Evolutionary conservation across 1,140 invertebrate species (phyloP).

Genomic region (Bacillus rossius): DNA sequence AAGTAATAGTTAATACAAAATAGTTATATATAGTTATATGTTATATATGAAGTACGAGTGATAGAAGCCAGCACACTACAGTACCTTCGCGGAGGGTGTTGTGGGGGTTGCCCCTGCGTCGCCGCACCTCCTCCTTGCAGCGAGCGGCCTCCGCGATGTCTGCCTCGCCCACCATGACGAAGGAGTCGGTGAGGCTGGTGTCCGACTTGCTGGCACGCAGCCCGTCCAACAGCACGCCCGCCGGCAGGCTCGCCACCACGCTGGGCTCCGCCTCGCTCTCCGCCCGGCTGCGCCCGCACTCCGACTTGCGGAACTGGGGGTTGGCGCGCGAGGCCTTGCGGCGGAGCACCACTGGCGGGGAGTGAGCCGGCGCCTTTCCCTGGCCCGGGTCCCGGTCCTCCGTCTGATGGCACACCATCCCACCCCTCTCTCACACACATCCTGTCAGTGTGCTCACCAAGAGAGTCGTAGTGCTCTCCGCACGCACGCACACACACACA

Average conservation of each 20-base stretch:
- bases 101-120: constrained; percentile 46
- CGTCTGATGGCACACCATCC: no score
- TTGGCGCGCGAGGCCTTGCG: constrained; percentile 51
- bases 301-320: constrained; percentile 61
- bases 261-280: constrained; percentile 35
- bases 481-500: no score
- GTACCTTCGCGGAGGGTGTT: constrained; percentile 55
- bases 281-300: constrained; percentile 44
- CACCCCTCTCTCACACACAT: no score
- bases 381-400: no score
- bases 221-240: constrained; percentile 29
- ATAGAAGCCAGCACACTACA: no score
- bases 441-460: no score
- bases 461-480: no score
- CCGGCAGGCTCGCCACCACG: background rate
- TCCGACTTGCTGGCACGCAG: constrained; percentile 82
- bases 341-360: constrained; percentile 57
- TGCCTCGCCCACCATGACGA: constrained; percentile 70
- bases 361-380: no score
- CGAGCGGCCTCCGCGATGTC: constrained; percentile 27
- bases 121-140: constrained; percentile 26
- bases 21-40: no score
- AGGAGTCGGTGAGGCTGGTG: constrained; percentile 85
- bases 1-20: no score
- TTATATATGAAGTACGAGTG: no score